A percentile compares a stretch with the other conserved stretches of the same genome.
These are phyloP conservation scores for Neosilurus mollespiculum DNA, from an alignment of 2,797 vertebrate species.

Conservation along the genomic window DNA sequence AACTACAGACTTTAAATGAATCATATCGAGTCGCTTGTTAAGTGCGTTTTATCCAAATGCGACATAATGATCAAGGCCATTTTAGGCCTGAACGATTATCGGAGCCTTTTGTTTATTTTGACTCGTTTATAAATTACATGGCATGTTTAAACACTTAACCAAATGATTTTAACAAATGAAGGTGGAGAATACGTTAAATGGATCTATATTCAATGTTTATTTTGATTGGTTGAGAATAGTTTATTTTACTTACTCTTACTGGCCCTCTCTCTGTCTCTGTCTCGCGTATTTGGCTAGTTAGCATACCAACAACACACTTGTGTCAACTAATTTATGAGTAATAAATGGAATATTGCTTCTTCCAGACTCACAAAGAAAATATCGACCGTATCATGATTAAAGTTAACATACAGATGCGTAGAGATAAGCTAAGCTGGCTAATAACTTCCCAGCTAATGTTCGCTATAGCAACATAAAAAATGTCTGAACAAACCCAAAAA, in stretches of 20 bases:
- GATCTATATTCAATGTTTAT: no score
- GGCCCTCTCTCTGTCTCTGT: constrained; percentile 68
- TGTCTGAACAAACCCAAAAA: neutral
- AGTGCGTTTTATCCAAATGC: constrained; percentile 49
- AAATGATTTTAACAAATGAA: neutral
- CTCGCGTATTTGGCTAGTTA: constrained; percentile 71
- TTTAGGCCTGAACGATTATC: constrained; percentile 73
- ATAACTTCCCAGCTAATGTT: constrained; percentile 18
- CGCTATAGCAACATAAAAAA: neutral
- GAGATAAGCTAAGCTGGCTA: constrained; percentile 14
- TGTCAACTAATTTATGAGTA: neutral
- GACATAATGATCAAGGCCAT: constrained; percentile 77
- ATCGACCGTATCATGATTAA: neutral
- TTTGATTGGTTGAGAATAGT: neutral
- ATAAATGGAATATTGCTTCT: neutral
- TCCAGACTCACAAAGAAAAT: neutral
- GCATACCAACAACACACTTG: constrained; percentile 15
- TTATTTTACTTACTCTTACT: constrained; percentile 47
- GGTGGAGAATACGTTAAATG: neutral
- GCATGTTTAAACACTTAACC: neutral
- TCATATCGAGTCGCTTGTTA: neutral
- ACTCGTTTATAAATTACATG: neutral
- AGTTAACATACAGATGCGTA: constrained; percentile 7
- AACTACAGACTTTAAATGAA: neutral
- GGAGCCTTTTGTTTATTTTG: constrained; percentile 65